These are phyloP conservation scores for Drosophila malerkotliana DNA, from an alignment of 1,140 invertebrate species.

Conservation along the genomic window DNA sequence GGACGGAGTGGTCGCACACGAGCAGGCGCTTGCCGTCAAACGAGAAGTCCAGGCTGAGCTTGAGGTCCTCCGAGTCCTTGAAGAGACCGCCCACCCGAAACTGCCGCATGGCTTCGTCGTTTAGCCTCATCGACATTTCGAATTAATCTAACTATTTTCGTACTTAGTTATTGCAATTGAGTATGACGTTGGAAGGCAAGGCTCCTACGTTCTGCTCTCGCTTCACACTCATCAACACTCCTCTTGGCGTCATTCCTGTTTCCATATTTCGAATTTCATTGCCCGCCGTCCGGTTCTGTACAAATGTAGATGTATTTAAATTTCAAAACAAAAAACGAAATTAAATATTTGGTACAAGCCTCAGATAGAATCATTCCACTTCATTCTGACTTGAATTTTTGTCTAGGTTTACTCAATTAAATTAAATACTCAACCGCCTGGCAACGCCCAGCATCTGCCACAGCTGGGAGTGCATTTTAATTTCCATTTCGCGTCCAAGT, in stretches of 20 bases:
- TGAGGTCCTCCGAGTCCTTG: slow-evolving; percentile 20
- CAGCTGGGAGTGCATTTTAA: slow-evolving; percentile 59
- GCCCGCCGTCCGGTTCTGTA: too few species aligned
- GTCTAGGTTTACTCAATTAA: slow-evolving; percentile 58
- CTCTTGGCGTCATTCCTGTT: too few species aligned
- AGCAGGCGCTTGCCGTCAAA: slow-evolving; percentile 32
- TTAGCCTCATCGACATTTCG: slow-evolving; percentile 31
- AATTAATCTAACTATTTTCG: not conserved
- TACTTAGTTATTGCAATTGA: not conserved
- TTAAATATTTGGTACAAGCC: too few species aligned
- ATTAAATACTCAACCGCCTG: slow-evolving; percentile 48
- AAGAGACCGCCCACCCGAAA: slow-evolving; percentile 48
- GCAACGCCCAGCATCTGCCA: slow-evolving; percentile 26
- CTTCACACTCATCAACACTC: too few species aligned
- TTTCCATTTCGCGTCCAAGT: slow-evolving; percentile 65
- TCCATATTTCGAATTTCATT: too few species aligned
- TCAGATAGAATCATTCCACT: not conserved
- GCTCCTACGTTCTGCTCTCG: not conserved
- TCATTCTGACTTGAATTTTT: not conserved
- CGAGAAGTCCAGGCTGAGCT: slow-evolving; percentile 39
- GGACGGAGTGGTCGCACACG: slow-evolving; percentile 24
- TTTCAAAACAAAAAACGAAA: too few species aligned
- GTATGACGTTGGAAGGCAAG: slow-evolving; percentile 16
- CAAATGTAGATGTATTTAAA: too few species aligned
- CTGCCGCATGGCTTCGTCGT: slow-evolving; percentile 25